Conservation (phyloP, 1,140 invertebrate species). For the Leptopilina clavipes region DNA sequence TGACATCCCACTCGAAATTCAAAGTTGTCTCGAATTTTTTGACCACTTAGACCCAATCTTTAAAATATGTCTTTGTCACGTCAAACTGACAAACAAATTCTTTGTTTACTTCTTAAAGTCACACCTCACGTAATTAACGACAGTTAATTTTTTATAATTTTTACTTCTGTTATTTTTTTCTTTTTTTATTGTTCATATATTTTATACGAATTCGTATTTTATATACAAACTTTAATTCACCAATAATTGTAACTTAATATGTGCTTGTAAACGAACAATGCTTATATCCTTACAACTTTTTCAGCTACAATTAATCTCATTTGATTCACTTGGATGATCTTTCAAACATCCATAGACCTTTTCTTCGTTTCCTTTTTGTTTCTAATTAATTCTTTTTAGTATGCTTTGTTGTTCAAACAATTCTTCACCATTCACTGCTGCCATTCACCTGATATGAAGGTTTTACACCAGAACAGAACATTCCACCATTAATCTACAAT, state of each 20-base stretch:
- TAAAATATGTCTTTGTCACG: not conserved
- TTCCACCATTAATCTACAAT: constrained; percentile 3
- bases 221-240: not conserved
- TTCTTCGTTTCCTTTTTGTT: not conserved
- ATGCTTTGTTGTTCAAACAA: not conserved
- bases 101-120: not conserved
- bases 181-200: not conserved
- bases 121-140: not conserved
- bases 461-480: not conserved
- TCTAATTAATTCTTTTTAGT: not conserved
- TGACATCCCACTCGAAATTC: constrained; percentile 51
- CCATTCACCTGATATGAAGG: not conserved
- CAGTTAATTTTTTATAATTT: not conserved
- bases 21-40: not conserved
- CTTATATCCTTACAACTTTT: not conserved
- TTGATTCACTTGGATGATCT: not conserved
- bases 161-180: not conserved
- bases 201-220: too few relatives aligned
- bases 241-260: not conserved
- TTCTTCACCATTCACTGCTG: constrained; percentile 14
- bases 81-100: not conserved
- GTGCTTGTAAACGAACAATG: not conserved
- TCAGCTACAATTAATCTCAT: not conserved
- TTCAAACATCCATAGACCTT: not conserved
- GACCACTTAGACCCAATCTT: not conserved